Conservation (phyloP, 2,113 vertebrate species). For the Etia nguti region DNA sequence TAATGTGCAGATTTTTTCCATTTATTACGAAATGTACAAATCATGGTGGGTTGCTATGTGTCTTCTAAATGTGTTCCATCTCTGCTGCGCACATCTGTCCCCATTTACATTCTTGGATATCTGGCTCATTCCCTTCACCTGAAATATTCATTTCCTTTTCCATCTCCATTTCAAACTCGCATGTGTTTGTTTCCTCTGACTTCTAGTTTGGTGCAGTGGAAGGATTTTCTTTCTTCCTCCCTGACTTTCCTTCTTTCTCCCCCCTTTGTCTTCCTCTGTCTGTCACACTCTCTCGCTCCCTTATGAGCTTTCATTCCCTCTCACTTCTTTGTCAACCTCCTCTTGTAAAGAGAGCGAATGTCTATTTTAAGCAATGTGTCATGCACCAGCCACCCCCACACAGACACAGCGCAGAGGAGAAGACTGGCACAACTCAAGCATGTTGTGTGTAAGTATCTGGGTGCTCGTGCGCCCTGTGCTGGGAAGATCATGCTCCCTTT, state of each 20-base stretch:
- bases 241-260: not conserved
- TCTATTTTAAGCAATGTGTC: conserved; percentile 74
- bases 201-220: conserved; percentile 25
- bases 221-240: conserved; percentile 11
- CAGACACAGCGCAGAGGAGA: conserved; percentile 42
- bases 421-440: conserved; percentile 60
- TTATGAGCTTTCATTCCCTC: conserved; percentile 36
- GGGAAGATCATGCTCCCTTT: not conserved
- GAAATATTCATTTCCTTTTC: conserved; percentile 47
- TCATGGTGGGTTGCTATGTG: not conserved
- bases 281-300: conserved; percentile 34
- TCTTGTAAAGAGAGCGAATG: conserved; percentile 63
- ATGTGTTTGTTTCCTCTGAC: conserved; percentile 42
- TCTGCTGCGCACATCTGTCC: conserved; percentile 7
- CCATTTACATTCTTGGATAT: conserved; percentile 38
- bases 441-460: conserved; percentile 20
- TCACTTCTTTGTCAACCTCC: conserved; percentile 62
- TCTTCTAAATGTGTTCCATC: not conserved
- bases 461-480: not conserved
- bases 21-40: not conserved
- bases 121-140: conserved; percentile 44
- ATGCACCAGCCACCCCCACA: conserved; percentile 68
- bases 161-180: conserved; percentile 38
- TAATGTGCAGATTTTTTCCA: not conserved
- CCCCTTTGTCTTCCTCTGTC: conserved; percentile 15